Conservation (phyloP, 2,797 vertebrate genomes). For the Hapalemur alaotrensis region DNA sequence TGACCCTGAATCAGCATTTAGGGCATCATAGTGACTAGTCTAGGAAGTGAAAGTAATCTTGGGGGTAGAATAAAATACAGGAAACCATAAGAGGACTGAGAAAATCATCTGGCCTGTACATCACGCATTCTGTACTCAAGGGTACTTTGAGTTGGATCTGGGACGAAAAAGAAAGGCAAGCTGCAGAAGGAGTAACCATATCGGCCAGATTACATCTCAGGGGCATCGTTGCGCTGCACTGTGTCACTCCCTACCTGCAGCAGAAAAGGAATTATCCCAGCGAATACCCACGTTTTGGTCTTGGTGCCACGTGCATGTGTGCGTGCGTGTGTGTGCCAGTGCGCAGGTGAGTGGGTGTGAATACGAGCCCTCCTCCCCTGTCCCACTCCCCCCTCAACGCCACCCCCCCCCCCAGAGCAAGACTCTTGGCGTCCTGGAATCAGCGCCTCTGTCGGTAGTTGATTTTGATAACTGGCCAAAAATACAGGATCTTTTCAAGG, state of each 20-base stretch:
- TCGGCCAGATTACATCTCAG: neutral
- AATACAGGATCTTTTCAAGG: neutral
- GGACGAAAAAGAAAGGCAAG: neutral
- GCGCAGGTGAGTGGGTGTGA: neutral
- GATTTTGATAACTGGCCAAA: constrained; percentile 38
- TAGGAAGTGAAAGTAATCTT: neutral
- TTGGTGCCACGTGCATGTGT: neutral
- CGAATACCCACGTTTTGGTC: neutral
- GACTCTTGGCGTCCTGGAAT: neutral
- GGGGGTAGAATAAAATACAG: neutral
- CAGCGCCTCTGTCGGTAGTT: neutral
- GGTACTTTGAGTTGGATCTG: neutral
- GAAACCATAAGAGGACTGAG: neutral
- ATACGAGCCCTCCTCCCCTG: neutral
- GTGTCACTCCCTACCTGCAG: neutral
- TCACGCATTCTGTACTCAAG: no score
- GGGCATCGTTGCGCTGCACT: neutral
- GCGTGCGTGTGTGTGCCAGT: neutral
- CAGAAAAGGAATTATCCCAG: neutral
- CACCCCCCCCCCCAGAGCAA: neutral
- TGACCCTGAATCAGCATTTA: neutral
- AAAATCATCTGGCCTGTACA: neutral
- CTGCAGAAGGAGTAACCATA: neutral
- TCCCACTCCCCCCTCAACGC: neutral
- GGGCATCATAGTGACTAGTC: neutral